Conservation (phyloP, 2,113 vertebrate genomes). For the Crypturellus undulatus region DNA sequence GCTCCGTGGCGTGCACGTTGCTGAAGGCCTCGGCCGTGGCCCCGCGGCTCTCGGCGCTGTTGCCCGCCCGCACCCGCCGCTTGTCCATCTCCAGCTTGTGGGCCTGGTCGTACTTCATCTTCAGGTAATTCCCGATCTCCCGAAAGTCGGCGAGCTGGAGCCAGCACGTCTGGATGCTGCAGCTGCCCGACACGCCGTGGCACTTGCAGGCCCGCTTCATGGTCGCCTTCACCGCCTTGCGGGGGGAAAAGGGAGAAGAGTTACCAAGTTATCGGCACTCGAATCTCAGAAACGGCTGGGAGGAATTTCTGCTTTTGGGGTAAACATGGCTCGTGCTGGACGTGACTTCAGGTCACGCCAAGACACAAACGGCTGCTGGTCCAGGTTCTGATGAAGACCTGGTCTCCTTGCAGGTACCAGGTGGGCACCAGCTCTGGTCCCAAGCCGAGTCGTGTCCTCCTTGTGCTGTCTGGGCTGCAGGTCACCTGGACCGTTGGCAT, state of each 20-base stretch:
- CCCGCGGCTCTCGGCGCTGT: slow-evolving; percentile 89
- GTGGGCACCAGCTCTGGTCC: background rate
- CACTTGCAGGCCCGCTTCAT: slow-evolving; percentile 95
- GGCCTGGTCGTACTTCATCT: slow-evolving; percentile 88
- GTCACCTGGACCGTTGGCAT: background rate
- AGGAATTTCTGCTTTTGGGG: rapidly evolving
- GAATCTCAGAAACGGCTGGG: background rate
- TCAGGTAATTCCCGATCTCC: slow-evolving; percentile 91
- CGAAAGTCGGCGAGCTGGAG: slow-evolving; percentile 93
- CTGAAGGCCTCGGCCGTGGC: slow-evolving; percentile 82
- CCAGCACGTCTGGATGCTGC: slow-evolving; percentile 97
- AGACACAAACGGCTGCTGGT: background rate
- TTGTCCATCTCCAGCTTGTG: slow-evolving; percentile 94
- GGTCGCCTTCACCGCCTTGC: slow-evolving; percentile 88
- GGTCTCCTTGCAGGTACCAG: background rate
- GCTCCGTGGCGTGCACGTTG: slow-evolving; percentile 82
- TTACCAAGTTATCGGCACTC: background rate
- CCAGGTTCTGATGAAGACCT: background rate
- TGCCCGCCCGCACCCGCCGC: slow-evolving; percentile 83
- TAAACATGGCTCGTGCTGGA: rapidly evolving
- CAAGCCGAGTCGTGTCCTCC: slow-evolving; percentile 23
- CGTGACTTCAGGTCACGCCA: background rate
- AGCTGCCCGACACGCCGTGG: slow-evolving; percentile 96
- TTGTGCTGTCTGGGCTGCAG: rapidly evolving
- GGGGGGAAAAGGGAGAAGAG: background rate